Percentiles rank a stretch among this genome's conserved stretches.
phyloP scores from a whole-genome alignment of 2,888 invertebrate genomes.

The Hetaerina titia region DNA sequence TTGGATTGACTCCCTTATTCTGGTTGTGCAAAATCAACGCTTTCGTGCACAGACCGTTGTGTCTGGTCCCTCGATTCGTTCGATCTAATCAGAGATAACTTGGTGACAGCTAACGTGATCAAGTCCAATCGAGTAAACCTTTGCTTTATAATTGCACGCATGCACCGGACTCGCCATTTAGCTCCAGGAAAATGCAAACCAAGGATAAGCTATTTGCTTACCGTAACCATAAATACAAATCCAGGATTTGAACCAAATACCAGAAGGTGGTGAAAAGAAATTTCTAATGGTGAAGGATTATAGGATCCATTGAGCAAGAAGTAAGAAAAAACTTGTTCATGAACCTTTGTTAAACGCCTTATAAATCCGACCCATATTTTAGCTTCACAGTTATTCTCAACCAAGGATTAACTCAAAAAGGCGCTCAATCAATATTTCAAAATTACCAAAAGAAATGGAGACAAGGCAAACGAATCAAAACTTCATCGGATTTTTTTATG shows the following conservation, averaged over 20 bases:
- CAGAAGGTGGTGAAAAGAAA: neutral
- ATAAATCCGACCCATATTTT: too few relatives aligned
- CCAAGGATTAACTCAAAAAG: too few relatives aligned
- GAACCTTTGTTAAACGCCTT: too few relatives aligned
- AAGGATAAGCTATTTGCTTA: neutral
- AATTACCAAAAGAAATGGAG: too few relatives aligned
- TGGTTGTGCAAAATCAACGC: neutral
- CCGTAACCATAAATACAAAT: neutral
- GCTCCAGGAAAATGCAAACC: neutral
- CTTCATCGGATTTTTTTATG: too few relatives aligned
- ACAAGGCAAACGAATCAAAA: too few relatives aligned
- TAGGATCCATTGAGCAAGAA: too few relatives aligned
- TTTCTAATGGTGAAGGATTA: neutral
- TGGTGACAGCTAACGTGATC: neutral
- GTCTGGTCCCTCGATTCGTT: neutral
- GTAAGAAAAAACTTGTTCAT: too few relatives aligned
- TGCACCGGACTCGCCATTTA: neutral
- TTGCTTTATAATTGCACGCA: neutral
- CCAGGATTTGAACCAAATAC: neutral
- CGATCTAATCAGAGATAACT: neutral
- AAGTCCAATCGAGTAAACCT: neutral
- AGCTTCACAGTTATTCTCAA: too few relatives aligned
- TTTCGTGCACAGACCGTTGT: neutral
- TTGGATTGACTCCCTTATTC: slow-evolving; percentile 28
- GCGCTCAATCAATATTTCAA: too few relatives aligned